Conservation (phyloP, 2,888 invertebrate species). For the Aquatica leii region DNA sequence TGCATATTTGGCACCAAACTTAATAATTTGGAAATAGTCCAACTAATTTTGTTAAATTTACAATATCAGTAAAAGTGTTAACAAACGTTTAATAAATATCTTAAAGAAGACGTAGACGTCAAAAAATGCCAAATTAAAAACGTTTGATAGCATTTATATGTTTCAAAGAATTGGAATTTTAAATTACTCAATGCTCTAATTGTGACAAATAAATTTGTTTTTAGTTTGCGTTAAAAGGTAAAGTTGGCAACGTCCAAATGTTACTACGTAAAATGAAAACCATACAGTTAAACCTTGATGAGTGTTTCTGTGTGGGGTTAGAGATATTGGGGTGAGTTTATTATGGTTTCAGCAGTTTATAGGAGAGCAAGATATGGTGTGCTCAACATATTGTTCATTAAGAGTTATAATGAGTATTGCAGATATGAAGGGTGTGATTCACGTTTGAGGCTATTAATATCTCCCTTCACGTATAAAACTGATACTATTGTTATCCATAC, state of each 20-base stretch:
- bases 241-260: not conserved
- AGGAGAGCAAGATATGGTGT: conserved; percentile 50
- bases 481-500: conserved; percentile 5
- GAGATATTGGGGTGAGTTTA: conserved; percentile 14
- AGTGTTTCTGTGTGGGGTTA: conserved; percentile 11
- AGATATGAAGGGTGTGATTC: conserved; percentile 12
- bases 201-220: no score
- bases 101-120: no score
- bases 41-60: no score
- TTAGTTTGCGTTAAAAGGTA: no score
- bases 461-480: conserved; percentile 6
- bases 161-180: no score
- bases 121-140: no score
- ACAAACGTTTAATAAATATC: no score
- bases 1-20: no score
- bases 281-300: conserved; percentile 14
- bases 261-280: not conserved
- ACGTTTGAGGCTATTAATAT: conserved; percentile 8
- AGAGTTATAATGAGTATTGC: conserved; percentile 43
- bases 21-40: no score
- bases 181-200: no score
- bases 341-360: conserved; percentile 44
- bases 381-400: conserved; percentile 55
- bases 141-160: no score
- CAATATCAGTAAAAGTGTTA: no score